Percentiles rank a stretch among this genome's conserved stretches.
Evolutionary conservation across 2,888 invertebrate species (phyloP).

Genomic region (Xylocampa areola): DNA sequence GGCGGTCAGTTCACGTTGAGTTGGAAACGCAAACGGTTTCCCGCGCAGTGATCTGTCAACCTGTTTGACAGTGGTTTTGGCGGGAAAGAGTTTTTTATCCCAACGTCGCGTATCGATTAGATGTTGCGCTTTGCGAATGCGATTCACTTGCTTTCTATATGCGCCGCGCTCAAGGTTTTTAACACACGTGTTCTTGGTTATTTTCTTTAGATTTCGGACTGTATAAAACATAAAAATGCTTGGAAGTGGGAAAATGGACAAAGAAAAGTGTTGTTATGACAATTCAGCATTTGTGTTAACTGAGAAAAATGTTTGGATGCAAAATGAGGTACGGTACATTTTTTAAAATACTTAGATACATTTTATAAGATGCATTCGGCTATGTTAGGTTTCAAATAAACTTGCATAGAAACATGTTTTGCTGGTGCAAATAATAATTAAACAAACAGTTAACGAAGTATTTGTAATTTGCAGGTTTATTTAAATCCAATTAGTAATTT

Average conservation of each 20-base stretch:
- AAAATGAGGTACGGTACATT: constrained; percentile 67
- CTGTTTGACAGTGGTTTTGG: constrained; percentile 64
- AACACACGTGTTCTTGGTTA: constrained; percentile 53
- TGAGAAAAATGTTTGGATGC: constrained; percentile 75
- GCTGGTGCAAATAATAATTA: no score
- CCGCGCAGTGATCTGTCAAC: constrained; percentile 68
- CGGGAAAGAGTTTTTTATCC: constrained; percentile 65
- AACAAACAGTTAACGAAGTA: no score
- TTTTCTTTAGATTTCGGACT: constrained; percentile 29
- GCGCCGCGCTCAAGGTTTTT: constrained; percentile 59
- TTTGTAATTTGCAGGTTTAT: no score
- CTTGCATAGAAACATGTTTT: no score
- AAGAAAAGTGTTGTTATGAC: constrained; percentile 74
- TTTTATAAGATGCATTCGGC: background rate
- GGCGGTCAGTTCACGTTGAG: constrained; percentile 62
- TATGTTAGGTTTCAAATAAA: no score
- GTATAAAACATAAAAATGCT: constrained; percentile 52
- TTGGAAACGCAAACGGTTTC: constrained; percentile 64
- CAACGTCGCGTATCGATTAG: constrained; percentile 25
- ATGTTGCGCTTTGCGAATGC: constrained; percentile 24
- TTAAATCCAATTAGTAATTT: background rate
- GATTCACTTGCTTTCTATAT: constrained; percentile 59
- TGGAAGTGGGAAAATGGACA: constrained; percentile 63
- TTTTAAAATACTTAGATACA: background rate
- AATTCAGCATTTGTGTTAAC: constrained; percentile 81